Percentiles rank a stretch among this genome's conserved stretches.
Conservation (phyloP, 2,888 invertebrate genomes). For the Leucophora obtusa region DNA sequence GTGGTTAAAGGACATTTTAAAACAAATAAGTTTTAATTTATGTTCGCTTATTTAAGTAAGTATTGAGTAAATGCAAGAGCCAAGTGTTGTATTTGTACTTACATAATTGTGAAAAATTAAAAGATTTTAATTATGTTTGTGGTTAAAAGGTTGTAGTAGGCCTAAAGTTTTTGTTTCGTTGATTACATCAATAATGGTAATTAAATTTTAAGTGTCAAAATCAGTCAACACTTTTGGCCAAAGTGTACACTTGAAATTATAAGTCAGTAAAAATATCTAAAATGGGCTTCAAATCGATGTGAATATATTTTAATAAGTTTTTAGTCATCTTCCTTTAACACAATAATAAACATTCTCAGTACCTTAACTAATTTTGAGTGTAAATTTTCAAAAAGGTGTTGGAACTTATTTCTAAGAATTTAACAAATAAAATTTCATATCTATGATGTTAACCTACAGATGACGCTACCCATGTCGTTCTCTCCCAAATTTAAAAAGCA, state of each 20-base stretch:
- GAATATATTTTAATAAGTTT: too few species aligned
- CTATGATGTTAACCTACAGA: too few species aligned
- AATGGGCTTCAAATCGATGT: too few species aligned
- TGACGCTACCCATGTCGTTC: too few species aligned
- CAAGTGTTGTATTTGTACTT: conserved; percentile 15
- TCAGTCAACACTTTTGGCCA: conserved; percentile 29
- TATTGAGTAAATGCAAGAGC: conserved; percentile 42
- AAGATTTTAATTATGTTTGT: conserved; percentile 52
- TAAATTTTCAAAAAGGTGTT: too few species aligned
- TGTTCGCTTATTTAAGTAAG: conserved; percentile 44
- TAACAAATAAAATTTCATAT: too few species aligned
- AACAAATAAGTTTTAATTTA: conserved; percentile 66
- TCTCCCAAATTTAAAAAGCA: too few species aligned
- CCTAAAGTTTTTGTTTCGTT: conserved; percentile 31
- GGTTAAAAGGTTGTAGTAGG: conserved; percentile 30
- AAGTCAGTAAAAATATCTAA: too few species aligned
- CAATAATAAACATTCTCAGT: too few species aligned
- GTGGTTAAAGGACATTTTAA: conserved; percentile 57
- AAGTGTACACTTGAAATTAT: not conserved
- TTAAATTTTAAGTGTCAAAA: conserved; percentile 45
- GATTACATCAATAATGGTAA: conserved; percentile 26
- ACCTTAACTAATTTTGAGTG: too few species aligned
- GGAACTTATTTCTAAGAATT: too few species aligned
- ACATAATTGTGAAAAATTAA: conserved; percentile 31
- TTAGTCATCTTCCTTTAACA: too few species aligned